These are phyloP conservation scores for Pangasius sanitwongsei DNA, from an alignment of 2,797 vertebrate genomes.

Conservation along the genomic window DNA sequence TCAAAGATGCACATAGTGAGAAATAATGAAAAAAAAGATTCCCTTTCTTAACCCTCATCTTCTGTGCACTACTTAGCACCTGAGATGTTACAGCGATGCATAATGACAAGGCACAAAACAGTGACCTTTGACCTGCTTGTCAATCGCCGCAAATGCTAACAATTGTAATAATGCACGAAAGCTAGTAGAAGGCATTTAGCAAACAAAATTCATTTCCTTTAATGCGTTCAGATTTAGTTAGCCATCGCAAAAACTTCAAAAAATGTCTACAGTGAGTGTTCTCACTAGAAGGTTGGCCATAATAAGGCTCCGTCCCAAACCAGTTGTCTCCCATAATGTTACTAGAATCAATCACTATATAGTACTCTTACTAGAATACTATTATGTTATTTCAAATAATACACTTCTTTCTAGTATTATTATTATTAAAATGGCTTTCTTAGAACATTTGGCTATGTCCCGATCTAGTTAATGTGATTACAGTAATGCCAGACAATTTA, in stretches of 20 bases:
- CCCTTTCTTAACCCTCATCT: slow-evolving; percentile 2
- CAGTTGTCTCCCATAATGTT: neutral
- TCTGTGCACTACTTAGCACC: neutral
- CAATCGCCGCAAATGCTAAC: neutral
- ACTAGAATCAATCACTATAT: neutral
- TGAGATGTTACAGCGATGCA: neutral
- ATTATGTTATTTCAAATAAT: neutral
- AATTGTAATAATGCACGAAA: neutral
- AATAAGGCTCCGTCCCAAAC: neutral
- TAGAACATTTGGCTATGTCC: neutral
- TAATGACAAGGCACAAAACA: neutral
- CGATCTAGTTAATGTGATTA: neutral
- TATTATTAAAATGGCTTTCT: neutral
- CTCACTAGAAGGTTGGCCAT: neutral
- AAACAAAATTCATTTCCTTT: neutral
- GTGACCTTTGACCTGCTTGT: slow-evolving; percentile 17
- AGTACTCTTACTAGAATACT: neutral
- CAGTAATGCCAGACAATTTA: neutral
- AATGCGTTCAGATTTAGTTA: neutral
- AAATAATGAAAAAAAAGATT: slow-evolving; percentile 5
- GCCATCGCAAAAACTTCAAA: neutral
- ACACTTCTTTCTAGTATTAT: neutral
- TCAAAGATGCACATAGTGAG: slow-evolving; percentile 32
- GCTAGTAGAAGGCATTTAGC: neutral
- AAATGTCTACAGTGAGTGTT: neutral